phyloP scores from a whole-genome alignment of 2,888 invertebrate species.

The Drosophila borborema region DNA sequence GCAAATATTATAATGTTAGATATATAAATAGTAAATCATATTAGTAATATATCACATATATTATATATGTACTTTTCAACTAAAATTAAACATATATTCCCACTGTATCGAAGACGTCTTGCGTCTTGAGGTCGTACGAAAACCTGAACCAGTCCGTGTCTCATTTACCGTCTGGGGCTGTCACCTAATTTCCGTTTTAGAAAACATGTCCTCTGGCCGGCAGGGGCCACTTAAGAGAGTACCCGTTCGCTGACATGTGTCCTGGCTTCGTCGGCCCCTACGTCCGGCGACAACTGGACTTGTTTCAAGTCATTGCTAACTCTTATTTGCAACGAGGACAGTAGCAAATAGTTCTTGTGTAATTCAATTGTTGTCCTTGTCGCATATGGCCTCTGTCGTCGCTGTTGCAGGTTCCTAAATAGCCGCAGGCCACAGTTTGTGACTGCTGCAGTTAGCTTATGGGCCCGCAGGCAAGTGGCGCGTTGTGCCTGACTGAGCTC shows the following conservation, averaged over 20 bases:
- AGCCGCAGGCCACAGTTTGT: conserved; percentile 27
- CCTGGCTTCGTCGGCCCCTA: conserved; percentile 13
- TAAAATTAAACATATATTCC: too few relatives aligned
- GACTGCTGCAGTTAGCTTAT: conserved; percentile 29
- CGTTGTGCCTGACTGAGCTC: conserved; percentile 47
- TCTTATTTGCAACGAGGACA: conserved; percentile 35
- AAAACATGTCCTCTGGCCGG: conserved; percentile 66
- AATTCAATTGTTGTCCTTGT: conserved; percentile 75
- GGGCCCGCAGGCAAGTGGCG: conserved; percentile 34
- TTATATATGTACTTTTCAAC: too few relatives aligned
- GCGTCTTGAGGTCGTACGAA: conserved; percentile 33
- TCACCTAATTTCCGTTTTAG: conserved; percentile 80
- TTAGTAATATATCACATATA: too few relatives aligned
- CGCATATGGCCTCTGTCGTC: conserved; percentile 54
- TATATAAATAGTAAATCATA: too few relatives aligned
- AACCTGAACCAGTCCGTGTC: conserved; percentile 28
- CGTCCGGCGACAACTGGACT: conserved; percentile 39
- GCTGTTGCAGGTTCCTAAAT: conserved; percentile 46
- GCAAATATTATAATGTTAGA: too few relatives aligned
- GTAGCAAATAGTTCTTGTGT: conserved; percentile 67
- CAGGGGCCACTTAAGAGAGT: conserved; percentile 61
- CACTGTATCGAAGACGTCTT: conserved; percentile 31
- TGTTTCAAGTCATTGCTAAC: conserved; percentile 60
- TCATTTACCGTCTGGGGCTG: conserved; percentile 63
- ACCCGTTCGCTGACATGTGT: conserved; percentile 46